Conservation (phyloP, 2,797 vertebrate species). For the Eospalax fontanierii region DNA sequence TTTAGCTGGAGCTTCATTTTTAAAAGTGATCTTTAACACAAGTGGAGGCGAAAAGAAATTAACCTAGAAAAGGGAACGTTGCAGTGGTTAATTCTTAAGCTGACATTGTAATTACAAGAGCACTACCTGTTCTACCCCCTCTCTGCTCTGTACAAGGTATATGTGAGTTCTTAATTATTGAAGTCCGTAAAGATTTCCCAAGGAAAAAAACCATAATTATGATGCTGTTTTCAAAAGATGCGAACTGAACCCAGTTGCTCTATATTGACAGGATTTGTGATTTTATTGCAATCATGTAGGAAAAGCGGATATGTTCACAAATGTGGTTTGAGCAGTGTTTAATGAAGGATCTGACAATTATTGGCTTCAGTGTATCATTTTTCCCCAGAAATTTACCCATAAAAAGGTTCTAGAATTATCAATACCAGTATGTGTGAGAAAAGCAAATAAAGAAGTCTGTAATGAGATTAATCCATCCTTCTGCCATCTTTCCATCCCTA, state of each 20-base stretch:
- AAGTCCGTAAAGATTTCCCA: background rate
- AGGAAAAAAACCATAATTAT: background rate
- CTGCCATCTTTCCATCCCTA: background rate
- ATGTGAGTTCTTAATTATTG: background rate
- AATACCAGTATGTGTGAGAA: background rate
- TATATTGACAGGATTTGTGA: background rate
- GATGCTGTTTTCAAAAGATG: background rate
- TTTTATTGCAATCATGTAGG: background rate
- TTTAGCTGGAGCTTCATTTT: slow-evolving; percentile 3
- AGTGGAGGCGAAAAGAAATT: slow-evolving; percentile 29
- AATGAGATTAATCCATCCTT: background rate
- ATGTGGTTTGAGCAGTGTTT: background rate
- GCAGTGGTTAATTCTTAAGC: background rate
- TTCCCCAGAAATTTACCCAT: background rate
- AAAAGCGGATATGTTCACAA: background rate
- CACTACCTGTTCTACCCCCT: background rate
- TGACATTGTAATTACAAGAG: slow-evolving; percentile 7
- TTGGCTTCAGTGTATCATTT: background rate
- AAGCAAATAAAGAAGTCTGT: background rate
- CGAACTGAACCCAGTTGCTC: background rate
- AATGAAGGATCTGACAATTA: background rate
- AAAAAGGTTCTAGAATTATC: background rate
- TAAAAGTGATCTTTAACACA: background rate
- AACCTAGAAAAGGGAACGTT: background rate
- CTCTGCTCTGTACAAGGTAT: background rate